Evolutionary conservation across 1,140 invertebrate species (phyloP).

Genomic region (Himalopsyche phryganea): DNA sequence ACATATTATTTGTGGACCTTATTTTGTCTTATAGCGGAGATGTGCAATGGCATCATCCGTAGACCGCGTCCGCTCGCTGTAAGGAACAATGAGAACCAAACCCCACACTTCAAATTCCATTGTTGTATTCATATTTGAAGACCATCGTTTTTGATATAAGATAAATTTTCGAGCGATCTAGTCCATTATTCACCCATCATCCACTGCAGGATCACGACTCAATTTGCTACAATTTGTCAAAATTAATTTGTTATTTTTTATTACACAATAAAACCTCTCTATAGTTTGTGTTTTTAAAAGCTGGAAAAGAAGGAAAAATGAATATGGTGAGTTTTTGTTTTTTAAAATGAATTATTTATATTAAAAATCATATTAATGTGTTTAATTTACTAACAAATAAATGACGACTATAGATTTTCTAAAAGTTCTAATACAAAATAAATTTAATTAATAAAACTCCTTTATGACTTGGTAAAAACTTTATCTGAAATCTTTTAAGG

Average conservation of each 20-base stretch:
- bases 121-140: conserved; percentile 24
- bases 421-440: too few relatives aligned
- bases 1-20: conserved; percentile 1
- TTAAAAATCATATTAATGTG: too few relatives aligned
- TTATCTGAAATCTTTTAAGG: too few relatives aligned
- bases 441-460: too few relatives aligned
- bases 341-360: too few relatives aligned
- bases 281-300: too few relatives aligned
- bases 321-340: too few relatives aligned
- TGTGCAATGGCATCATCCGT: conserved; percentile 24
- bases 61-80: conserved; percentile 27
- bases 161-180: conserved; percentile 11
- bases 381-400: too few relatives aligned
- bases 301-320: too few relatives aligned
- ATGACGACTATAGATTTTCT: too few relatives aligned
- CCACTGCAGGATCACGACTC: too few relatives aligned
- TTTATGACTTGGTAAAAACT: too few relatives aligned
- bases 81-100: conserved; percentile 31
- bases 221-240: not conserved
- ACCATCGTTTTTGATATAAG: conserved; percentile 26
- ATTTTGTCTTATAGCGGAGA: conserved; percentile 7
- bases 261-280: not conserved
- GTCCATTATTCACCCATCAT: conserved; percentile 8
- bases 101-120: conserved; percentile 25
- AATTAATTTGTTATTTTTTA: not conserved